Evolutionary conservation across 2,888 invertebrate species (phyloP).

Genomic region (Agrochola lota): DNA sequence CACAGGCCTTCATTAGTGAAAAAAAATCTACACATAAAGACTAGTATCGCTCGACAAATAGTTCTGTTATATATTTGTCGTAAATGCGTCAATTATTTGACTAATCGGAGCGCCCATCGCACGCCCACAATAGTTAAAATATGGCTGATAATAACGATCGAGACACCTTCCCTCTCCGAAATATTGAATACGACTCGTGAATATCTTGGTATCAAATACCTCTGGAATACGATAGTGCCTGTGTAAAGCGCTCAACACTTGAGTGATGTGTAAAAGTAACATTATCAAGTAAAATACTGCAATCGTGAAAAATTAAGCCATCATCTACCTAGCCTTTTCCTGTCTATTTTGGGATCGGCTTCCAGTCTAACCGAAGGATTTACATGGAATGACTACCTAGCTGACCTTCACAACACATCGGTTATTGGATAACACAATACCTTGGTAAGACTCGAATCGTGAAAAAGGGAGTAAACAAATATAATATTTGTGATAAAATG

Average conservation of each 20-base stretch:
- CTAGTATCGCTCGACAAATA: not conserved
- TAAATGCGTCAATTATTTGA: no score
- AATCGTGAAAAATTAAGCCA: not conserved
- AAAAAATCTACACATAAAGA: no score
- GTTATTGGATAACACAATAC: not conserved
- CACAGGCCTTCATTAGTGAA: not conserved
- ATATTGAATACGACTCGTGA: conserved; percentile 15
- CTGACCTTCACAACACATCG: not conserved
- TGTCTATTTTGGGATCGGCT: not conserved
- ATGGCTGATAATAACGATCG: no score
- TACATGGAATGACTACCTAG: no score
- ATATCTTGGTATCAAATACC: conserved; percentile 5
- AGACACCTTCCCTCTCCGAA: no score
- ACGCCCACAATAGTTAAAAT: no score
- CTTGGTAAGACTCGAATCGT: not conserved
- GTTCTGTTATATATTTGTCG: not conserved
- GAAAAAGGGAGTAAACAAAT: not conserved
- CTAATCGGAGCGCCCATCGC: no score
- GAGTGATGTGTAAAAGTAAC: not conserved
- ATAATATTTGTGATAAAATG: not conserved
- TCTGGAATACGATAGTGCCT: not conserved
- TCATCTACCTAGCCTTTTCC: no score
- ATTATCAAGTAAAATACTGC: not conserved
- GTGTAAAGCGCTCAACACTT: not conserved
- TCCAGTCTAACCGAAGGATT: not conserved